Conservation (phyloP, 2,888 invertebrate species). For the Biston stratarius region DNA sequence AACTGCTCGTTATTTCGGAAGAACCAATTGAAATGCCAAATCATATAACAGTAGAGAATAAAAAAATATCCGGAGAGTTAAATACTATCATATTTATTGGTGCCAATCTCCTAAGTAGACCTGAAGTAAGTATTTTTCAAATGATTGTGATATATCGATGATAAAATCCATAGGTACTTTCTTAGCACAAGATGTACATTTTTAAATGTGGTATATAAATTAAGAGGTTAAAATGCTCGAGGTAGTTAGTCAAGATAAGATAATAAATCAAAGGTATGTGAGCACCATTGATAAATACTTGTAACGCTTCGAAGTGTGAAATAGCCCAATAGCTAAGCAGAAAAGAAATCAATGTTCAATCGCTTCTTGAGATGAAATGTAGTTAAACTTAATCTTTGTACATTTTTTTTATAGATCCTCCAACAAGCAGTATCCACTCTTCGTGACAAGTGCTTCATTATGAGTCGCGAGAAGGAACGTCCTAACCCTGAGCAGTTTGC, state of each 20-base stretch:
- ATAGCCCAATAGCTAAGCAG: background rate
- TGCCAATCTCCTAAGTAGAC: slow-evolving; percentile 80
- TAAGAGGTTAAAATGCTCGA: too few species aligned
- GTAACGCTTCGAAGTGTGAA: too few species aligned
- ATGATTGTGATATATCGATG: background rate
- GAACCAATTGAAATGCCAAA: slow-evolving; percentile 78
- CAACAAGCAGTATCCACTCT: slow-evolving; percentile 78
- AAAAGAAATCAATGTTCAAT: background rate
- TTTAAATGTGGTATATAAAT: too few species aligned
- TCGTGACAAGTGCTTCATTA: slow-evolving; percentile 86
- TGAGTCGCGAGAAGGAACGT: slow-evolving; percentile 86
- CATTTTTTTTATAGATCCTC: slow-evolving; percentile 65
- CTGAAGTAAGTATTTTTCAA: slow-evolving; percentile 65
- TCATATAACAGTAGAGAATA: slow-evolving; percentile 87
- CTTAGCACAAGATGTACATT: background rate
- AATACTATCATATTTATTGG: slow-evolving; percentile 83
- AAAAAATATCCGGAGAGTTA: slow-evolving; percentile 85
- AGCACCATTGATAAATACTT: too few species aligned
- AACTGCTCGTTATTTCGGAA: slow-evolving; percentile 86
- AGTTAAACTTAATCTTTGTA: background rate
- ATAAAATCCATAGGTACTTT: too few species aligned
- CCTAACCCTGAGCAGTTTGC: slow-evolving; percentile 75
- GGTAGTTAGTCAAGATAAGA: too few species aligned
- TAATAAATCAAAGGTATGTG: too few species aligned
- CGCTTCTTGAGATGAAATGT: background rate